Evolutionary conservation across 2,797 vertebrate species (phyloP), one percentile per base, ranked within the genome.

Genomic region (Lateolabrax maculatus): DNA sequence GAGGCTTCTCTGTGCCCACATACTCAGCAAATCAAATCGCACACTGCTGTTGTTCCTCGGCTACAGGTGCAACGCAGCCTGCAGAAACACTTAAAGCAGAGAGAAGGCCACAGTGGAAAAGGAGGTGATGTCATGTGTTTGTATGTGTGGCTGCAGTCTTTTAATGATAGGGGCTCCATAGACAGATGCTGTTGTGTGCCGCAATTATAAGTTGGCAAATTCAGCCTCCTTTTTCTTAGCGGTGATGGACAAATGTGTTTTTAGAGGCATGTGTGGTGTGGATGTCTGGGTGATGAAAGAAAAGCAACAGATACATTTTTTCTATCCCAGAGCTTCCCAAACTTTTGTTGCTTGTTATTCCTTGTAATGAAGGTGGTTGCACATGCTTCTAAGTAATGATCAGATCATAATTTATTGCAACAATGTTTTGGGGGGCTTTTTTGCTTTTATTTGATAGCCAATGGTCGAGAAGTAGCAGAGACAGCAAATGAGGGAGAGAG

Each of bases 101-200:
- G 52, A 49, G n/a, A 31, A 10, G 31, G 56, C 36, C 43, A 27
- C 56, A n/a, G 9, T 27, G 25, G 27, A 76, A 29, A 41, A 52
- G 56, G 23, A 72, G 64, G 68, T 79, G 83, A 85, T 68, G 75
- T 88, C 77, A 85, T 79, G 77, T 87, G 81, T 81, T 85, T 81
- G 68, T 55, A 61, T 51, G 48, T 39, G 27, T 31, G 66, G 65
- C 71, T 78, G 43, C n/a, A 53, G 75, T 10, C 46, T 41, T 80
- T 72, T 83, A 81, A 89, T 89, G 21, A 89, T 29, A 65, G 39
- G 25, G 27, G 0, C 7, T 67, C n/a, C 46, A 61, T 3, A 76
- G 21, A 21, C 41, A 46, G 19, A 44, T n/a, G 23, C 15, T 19
- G 37, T 23, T 13, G 43, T 60, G 12, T 73, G 63, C 19, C 78